phyloP scores from a whole-genome alignment of 2,888 invertebrate genomes.

The Copidosoma aretas region DNA sequence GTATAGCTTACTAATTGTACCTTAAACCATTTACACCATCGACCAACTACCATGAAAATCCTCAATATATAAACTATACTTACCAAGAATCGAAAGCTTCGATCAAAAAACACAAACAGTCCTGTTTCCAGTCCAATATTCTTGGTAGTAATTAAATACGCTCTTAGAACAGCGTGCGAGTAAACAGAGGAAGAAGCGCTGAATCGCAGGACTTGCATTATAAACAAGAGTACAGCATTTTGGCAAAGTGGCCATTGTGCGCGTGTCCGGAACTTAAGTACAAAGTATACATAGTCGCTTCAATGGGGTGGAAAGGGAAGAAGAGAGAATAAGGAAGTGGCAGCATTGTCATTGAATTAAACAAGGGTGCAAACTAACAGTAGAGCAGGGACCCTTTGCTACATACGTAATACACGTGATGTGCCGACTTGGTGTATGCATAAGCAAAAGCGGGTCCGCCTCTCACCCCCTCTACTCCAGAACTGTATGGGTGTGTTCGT shows the following conservation, averaged over 20 bases:
- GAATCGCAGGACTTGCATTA: slow-evolving; percentile 13
- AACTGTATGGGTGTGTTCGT: no score
- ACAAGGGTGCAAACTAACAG: slow-evolving; percentile 46
- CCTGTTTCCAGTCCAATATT: slow-evolving; percentile 6
- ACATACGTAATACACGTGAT: no score
- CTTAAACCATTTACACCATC: no score
- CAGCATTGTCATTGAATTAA: slow-evolving; percentile 59
- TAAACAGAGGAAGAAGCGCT: not conserved
- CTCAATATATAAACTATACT: no score
- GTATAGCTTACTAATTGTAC: no score
- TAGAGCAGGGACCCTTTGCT: no score
- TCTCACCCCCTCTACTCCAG: slow-evolving; percentile 28
- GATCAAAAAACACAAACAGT: slow-evolving; percentile 8
- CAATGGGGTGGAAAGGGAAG: not conserved
- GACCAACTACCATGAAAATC: no score
- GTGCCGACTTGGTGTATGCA: no score
- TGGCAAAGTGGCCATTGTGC: slow-evolving; percentile 24
- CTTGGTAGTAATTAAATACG: slow-evolving; percentile 26
- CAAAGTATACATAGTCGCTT: not conserved
- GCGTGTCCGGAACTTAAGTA: slow-evolving; percentile 10
- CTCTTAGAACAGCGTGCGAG: not conserved
- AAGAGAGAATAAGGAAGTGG: no score
- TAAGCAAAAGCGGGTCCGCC: slow-evolving; percentile 44
- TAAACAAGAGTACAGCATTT: slow-evolving; percentile 1
- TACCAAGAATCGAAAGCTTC: slow-evolving; percentile 14